Evolutionary conservation across 1,140 invertebrate species (phyloP), one percentile per base, ranked within the genome.

Genomic region (Ooceraea biroi): DNA sequence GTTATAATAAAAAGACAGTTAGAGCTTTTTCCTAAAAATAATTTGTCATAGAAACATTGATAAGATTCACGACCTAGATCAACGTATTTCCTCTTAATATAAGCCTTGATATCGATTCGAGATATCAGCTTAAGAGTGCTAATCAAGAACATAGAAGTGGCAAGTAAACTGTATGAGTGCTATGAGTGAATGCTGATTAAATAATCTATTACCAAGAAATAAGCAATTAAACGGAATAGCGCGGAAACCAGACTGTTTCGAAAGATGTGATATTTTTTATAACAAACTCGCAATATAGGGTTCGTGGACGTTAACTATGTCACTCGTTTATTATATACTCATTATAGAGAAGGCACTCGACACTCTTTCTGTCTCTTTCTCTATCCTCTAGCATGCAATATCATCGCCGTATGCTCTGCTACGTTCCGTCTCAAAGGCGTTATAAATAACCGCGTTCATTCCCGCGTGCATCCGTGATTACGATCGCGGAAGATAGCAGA

Each of bases 401-500:
- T 73, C 52, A 83, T 85, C 55, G 73, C 83, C 44, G 58, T 69
- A 25, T 74, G 48, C 69, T 73, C 73, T 36, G 61, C 69, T 63
- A 86, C 65, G 84, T 83, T 83, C 78, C 80, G 78, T 83, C 77
- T 87, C 78, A 86, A 87, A 87, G 78, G 65, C 78, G 85, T 87
- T 87, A 86, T 87, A 87, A 87, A 87, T 87, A 87, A 87, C 84
- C 46, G 44, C 61, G 82, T 71, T 83, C 86, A 66, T 27, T n/a
- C 58, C 85, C 66, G 84, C 78, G 78, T 71, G 65, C 55, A 87
- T 86, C 84, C 84, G 78, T 83, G 84, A 86, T 87, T 86, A 87
- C 78, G 72, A 87, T 87, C 86, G 85, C 84, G 86, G 77, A 87
- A 87, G 85, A 86, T 86, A 83, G 84, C 78, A 86, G 69, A 87